Percentiles rank a stretch among this genome's conserved stretches.
Conservation (phyloP, 2,888 invertebrate genomes). For the Cheilosia vernalis region DNA sequence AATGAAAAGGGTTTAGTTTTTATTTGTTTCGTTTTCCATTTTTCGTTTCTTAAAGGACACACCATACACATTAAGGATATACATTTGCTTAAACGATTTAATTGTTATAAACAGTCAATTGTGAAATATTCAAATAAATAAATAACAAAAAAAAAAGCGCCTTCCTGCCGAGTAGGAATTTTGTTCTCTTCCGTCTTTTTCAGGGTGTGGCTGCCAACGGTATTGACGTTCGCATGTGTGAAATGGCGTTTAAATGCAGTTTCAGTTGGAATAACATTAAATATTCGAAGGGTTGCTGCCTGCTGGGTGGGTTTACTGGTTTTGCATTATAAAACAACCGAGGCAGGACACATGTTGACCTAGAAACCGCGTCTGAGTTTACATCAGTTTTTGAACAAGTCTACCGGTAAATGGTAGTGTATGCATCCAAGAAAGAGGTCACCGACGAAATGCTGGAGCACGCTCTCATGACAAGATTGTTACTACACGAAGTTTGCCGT, state of each 20-base stretch:
- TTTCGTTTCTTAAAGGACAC: conserved; percentile 71
- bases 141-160: conserved; percentile 44
- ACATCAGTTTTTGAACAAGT: too few relatives aligned
- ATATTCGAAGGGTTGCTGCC: conserved; percentile 1
- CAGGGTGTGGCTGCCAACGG: conserved; percentile 53
- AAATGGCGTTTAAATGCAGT: neutral
- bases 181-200: conserved; percentile 12
- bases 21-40: conserved; percentile 34
- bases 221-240: conserved; percentile 35
- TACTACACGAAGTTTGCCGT: too few relatives aligned
- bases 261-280: conserved; percentile 2
- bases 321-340: neutral
- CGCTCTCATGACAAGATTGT: too few relatives aligned
- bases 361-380: too few relatives aligned
- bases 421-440: too few relatives aligned
- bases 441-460: too few relatives aligned
- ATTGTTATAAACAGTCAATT: conserved; percentile 76
- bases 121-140: conserved; percentile 75
- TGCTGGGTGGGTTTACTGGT: neutral
- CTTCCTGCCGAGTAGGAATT: conserved; percentile 1
- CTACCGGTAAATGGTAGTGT: too few relatives aligned
- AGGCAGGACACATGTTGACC: neutral
- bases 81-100: conserved; percentile 75
- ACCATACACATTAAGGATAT: conserved; percentile 75
- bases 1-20: conserved; percentile 31